These are phyloP conservation scores for Acrocephalus arundinaceus DNA, from an alignment of 2,113 vertebrate genomes.

Conservation along the genomic window DNA sequence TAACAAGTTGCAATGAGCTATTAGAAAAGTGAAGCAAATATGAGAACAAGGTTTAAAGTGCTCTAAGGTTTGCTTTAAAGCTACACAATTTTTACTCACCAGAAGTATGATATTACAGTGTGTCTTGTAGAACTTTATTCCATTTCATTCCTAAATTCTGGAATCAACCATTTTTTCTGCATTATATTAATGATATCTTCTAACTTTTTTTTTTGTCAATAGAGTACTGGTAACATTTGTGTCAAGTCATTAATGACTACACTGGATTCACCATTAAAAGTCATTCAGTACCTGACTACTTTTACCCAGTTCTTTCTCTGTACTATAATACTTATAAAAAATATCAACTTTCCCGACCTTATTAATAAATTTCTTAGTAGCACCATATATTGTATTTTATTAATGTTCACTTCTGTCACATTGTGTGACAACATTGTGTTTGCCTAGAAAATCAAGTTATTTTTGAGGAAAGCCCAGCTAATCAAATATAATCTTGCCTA, in stretches of 20 bases:
- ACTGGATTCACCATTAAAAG: not conserved
- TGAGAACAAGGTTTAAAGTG: not conserved
- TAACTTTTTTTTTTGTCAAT: not conserved
- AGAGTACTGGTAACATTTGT: not conserved
- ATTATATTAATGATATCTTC: not conserved
- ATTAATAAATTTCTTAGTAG: not conserved
- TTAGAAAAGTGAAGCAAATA: not conserved
- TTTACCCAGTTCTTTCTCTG: not conserved
- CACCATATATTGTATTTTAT: not conserved
- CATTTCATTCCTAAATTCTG: not conserved
- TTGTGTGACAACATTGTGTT: not conserved
- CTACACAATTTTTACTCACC: not conserved
- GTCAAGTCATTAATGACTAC: not conserved
- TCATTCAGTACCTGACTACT: not conserved
- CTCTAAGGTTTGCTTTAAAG: not conserved
- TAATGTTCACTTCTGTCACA: not conserved
- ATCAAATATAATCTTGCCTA: not conserved
- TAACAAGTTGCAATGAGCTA: not conserved
- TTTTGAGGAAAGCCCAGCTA: not conserved
- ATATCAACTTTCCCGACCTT: not conserved
- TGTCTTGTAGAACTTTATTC: not conserved
- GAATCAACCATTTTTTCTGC: not conserved
- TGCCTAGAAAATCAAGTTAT: not conserved
- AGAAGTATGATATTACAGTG: not conserved
- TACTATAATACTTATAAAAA: not conserved